A percentile compares a stretch with the other conserved stretches of the same genome.
These are phyloP conservation scores for Lophotis ruficrista DNA, from an alignment of 2,113 vertebrate species.

Conservation along the genomic window DNA sequence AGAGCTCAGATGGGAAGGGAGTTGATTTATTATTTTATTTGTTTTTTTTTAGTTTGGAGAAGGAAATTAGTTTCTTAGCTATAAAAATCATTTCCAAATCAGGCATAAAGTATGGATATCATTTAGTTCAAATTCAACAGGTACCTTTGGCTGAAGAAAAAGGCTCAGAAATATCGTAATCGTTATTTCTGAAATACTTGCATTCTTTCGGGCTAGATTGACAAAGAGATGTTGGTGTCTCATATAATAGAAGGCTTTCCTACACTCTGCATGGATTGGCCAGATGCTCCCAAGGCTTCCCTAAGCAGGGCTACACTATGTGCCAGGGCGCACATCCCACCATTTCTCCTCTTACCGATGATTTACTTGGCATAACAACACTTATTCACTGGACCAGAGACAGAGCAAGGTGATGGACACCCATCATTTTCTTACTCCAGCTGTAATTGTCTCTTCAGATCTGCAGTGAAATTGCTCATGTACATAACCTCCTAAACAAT, in stretches of 20 bases:
- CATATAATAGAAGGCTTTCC: neutral
- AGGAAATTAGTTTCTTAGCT: neutral
- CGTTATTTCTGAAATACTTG: neutral
- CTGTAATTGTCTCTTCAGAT: neutral
- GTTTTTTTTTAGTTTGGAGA: neutral
- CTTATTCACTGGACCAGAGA: neutral
- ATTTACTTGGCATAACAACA: neutral
- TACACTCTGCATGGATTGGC: neutral
- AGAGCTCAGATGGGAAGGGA: neutral
- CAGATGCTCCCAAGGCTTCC: neutral
- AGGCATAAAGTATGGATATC: neutral
- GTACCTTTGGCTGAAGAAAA: neutral
- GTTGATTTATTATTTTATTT: neutral
- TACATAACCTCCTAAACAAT: neutral
- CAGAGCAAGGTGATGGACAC: neutral
- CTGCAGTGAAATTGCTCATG: neutral
- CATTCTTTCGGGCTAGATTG: neutral
- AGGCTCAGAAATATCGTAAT: neutral
- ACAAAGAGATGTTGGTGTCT: neutral
- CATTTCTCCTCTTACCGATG: neutral
- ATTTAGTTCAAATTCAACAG: neutral
- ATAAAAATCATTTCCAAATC: neutral
- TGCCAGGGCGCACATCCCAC: neutral
- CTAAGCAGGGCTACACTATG: neutral
- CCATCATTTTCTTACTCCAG: neutral